These are phyloP conservation scores for Hydractinia symbiolongicarpus DNA, from an alignment of 30 jellyfish, hydroid and myxozoan genomes.

Conservation along the genomic window DNA sequence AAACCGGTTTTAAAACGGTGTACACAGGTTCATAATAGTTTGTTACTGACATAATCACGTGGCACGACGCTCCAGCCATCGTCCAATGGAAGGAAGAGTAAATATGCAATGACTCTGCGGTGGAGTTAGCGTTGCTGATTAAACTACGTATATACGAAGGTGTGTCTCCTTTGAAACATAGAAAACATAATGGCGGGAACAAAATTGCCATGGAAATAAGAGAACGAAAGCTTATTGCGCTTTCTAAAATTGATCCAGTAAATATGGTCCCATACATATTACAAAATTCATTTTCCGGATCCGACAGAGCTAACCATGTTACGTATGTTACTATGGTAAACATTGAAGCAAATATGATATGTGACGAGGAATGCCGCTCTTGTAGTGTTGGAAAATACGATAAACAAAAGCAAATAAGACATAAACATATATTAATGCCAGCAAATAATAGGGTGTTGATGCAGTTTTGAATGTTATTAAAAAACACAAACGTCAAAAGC, in stretches of 20 bases:
- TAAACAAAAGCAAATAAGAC: constrained; percentile 55
- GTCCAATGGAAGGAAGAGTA: constrained; percentile 45
- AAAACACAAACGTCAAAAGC: constrained; percentile 72
- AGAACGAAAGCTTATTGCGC: constrained; percentile 68
- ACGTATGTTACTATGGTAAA: constrained; percentile 42
- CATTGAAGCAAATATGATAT: constrained; percentile 59
- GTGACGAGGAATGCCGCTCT: constrained; percentile 63
- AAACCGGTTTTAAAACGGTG: constrained; percentile 43
- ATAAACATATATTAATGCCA: constrained; percentile 50
- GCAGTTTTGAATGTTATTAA: constrained; percentile 66
- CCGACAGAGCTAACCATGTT: constrained; percentile 95
- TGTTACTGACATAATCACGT: constrained; percentile 65
- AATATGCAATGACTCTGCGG: constrained; percentile 30
- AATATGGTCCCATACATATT: constrained; percentile 88
- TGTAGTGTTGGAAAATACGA: constrained; percentile 57
- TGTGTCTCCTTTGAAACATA: constrained; percentile 37
- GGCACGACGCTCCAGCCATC: constrained; percentile 47
- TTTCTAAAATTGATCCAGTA: constrained; percentile 66
- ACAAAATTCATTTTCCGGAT: constrained; percentile 84
- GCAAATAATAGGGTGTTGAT: constrained; percentile 43
- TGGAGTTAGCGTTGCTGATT: constrained; percentile 28
- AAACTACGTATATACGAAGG: constrained; percentile 49
- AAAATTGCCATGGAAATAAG: constrained; percentile 36
- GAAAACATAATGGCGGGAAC: constrained; percentile 29
- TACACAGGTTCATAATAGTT: constrained; percentile 79